These are phyloP conservation scores for Fragum whitleyi DNA, from an alignment of 2,888 invertebrate species.

Conservation along the genomic window DNA sequence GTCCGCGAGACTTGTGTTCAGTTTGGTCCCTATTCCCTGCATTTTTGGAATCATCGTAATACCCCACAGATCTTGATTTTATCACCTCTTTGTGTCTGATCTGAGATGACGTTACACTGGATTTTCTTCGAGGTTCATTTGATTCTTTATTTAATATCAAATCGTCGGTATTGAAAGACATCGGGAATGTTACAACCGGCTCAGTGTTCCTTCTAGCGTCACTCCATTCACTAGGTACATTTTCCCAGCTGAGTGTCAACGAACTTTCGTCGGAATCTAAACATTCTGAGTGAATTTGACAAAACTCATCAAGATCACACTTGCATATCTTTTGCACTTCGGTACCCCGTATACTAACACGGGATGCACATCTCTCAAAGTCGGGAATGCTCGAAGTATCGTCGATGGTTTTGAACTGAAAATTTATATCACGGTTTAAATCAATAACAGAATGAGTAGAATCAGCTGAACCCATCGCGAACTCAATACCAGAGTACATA, in stretches of 20 bases:
- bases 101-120: neutral
- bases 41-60: neutral
- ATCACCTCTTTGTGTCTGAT: constrained; percentile 16
- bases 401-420: constrained; percentile 4
- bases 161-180: constrained; percentile 41
- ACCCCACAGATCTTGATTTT: constrained; percentile 5
- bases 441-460: constrained; percentile 13
- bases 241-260: constrained; percentile 61
- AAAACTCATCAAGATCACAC: constrained; percentile 49
- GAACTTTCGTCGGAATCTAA: constrained; percentile 57
- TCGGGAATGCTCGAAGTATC: constrained; percentile 14
- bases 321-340: constrained; percentile 33
- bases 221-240: constrained; percentile 57
- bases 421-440: constrained; percentile 10
- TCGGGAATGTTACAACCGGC: constrained; percentile 43
- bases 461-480: neutral
- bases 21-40: neutral
- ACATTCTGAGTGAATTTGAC: constrained; percentile 47
- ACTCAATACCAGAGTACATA: neutral
- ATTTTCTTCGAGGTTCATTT: neutral
- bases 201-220: constrained; percentile 62
- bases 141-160: neutral
- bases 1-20: constrained; percentile 34
- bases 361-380: neutral
- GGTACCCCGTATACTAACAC: neutral